Evolutionary conservation across 2,797 vertebrate genomes (phyloP).

Genomic region (Hippoglossus hippoglossus): DNA sequence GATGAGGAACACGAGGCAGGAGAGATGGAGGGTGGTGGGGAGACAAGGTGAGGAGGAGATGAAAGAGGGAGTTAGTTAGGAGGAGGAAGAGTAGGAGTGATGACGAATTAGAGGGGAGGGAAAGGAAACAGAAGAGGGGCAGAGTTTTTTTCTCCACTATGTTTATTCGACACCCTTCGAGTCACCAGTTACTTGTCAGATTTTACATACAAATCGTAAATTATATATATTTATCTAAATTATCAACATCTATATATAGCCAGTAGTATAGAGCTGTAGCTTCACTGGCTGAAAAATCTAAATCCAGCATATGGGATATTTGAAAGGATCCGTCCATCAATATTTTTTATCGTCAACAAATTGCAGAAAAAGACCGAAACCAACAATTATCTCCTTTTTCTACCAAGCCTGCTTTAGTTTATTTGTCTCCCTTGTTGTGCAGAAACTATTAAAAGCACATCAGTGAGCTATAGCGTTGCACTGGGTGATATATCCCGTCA

Average conservation of each 20-base stretch:
- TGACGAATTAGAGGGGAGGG: background rate
- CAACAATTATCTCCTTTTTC: background rate
- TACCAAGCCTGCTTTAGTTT: background rate
- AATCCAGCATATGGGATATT: too few relatives aligned
- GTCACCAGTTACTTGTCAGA: background rate
- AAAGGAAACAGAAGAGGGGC: background rate
- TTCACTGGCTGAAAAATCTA: too few relatives aligned
- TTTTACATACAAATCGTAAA: background rate
- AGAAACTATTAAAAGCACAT: constrained; percentile 1
- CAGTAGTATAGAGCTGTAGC: too few relatives aligned
- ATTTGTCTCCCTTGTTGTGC: background rate
- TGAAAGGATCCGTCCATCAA: too few relatives aligned
- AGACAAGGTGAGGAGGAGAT: constrained; percentile 5
- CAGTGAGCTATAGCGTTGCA: background rate
- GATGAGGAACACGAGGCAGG: constrained; percentile 18
- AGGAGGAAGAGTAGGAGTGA: constrained; percentile 3
- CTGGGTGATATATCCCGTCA: background rate
- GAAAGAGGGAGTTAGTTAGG: constrained; percentile 1
- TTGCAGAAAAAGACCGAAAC: background rate
- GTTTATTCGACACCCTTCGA: background rate
- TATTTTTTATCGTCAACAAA: background rate
- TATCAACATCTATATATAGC: too few relatives aligned
- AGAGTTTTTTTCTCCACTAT: background rate
- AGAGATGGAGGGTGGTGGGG: constrained; percentile 9
- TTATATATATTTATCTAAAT: too few relatives aligned